Percentiles rank a stretch among this genome's conserved stretches.
Conservation (phyloP, 2,797 vertebrate genomes). For the Urosaurus nigricauda region DNA sequence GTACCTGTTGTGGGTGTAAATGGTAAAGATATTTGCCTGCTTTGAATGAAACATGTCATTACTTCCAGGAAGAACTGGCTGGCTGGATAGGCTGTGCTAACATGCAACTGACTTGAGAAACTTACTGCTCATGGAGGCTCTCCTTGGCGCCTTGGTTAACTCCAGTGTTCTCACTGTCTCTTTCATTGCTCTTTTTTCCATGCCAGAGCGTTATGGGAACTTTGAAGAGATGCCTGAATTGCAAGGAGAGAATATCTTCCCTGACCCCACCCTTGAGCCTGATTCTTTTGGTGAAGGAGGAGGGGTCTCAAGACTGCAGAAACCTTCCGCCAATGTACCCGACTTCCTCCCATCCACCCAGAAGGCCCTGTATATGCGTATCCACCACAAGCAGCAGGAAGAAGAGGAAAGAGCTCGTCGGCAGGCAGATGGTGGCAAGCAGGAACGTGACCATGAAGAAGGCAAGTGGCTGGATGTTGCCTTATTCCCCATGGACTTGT, state of each 20-base stretch:
- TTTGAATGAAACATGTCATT: background rate
- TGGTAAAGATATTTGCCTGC: background rate
- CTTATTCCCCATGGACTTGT: background rate
- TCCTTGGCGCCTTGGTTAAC: no score
- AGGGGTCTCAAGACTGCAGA: constrained; percentile 71
- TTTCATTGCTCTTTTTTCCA: background rate
- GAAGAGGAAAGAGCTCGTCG: constrained; percentile 92
- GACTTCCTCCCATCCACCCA: constrained; percentile 95
- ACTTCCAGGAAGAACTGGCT: background rate
- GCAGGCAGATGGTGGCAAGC: constrained; percentile 85
- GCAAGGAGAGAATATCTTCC: constrained; percentile 73
- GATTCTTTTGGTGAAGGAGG: constrained; percentile 73
- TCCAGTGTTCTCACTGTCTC: background rate
- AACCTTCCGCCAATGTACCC: constrained; percentile 83
- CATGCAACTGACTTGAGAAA: background rate
- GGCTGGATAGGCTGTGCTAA: background rate
- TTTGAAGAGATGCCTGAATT: constrained; percentile 83
- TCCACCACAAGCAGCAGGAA: constrained; percentile 97
- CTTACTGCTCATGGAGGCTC: background rate
- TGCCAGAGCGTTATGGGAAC: constrained; percentile 82
- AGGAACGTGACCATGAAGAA: constrained; percentile 84
- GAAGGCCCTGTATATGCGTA: constrained; percentile 92
- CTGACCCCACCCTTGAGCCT: constrained; percentile 77
- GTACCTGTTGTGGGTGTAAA: background rate
- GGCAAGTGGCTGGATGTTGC: constrained; percentile 74